Evolutionary conservation across 2,888 invertebrate genomes (phyloP).

Genomic region (Aphidoletes aphidimyza): DNA sequence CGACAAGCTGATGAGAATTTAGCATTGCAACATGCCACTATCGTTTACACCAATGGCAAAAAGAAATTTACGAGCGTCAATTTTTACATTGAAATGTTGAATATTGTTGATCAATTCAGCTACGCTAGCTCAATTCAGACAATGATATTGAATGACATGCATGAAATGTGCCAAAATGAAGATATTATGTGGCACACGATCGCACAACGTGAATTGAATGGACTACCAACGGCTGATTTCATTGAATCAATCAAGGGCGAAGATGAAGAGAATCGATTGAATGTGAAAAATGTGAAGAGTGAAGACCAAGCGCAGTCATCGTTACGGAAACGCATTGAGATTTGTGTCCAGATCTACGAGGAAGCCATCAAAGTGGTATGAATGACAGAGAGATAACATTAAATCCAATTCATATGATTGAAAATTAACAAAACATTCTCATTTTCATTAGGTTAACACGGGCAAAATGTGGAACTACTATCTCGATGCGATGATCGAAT

Average conservation of each 20-base stretch:
- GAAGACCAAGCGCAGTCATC: constrained; percentile 57
- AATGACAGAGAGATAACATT: constrained; percentile 18
- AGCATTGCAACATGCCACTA: constrained; percentile 69
- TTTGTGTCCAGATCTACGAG: constrained; percentile 68
- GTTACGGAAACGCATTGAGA: constrained; percentile 66
- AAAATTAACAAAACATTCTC: not conserved
- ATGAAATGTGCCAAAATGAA: constrained; percentile 68
- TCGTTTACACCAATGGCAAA: constrained; percentile 73
- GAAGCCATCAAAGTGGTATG: constrained; percentile 66
- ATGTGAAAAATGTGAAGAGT: not conserved
- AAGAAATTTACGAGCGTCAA: constrained; percentile 68
- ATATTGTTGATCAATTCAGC: constrained; percentile 70
- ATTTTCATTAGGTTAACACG: constrained; percentile 63
- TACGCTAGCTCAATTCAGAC: constrained; percentile 72
- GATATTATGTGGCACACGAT: constrained; percentile 72
- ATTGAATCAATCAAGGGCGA: not conserved
- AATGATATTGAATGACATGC: constrained; percentile 68
- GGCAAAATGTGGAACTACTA: constrained; percentile 70
- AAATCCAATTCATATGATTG: not conserved
- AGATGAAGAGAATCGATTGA: not conserved
- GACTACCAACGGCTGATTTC: constrained; percentile 59
- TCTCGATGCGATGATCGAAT: constrained; percentile 70
- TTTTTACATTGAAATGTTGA: constrained; percentile 72
- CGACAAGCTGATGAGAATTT: constrained; percentile 61
- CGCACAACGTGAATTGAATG: constrained; percentile 71